Conservation (phyloP, 2,888 invertebrate genomes). For the Brassicogethes aeneus region DNA sequence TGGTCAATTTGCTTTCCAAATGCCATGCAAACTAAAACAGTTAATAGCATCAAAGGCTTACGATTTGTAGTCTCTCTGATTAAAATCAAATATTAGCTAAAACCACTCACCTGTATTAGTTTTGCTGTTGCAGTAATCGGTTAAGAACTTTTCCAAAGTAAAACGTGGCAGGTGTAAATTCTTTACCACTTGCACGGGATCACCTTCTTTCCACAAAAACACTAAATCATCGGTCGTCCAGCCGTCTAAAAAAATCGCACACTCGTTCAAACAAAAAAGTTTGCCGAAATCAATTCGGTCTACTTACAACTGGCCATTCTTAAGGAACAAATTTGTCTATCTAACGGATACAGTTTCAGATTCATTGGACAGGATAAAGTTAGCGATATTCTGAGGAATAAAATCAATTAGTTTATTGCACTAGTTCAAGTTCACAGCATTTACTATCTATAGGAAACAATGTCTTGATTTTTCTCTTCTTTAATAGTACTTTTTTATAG, state of each 20-base stretch:
- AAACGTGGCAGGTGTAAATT: slow-evolving; percentile 90
- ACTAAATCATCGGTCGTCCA: slow-evolving; percentile 96
- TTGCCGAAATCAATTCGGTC: too few species aligned
- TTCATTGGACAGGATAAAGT: slow-evolving; percentile 97
- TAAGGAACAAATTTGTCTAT: slow-evolving; percentile 89
- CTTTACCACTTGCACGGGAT: slow-evolving; percentile 92
- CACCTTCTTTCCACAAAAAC: slow-evolving; percentile 92
- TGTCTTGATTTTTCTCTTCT: too few species aligned
- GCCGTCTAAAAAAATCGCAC: slow-evolving; percentile 77
- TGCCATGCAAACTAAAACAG: too few species aligned
- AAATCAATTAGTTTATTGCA: too few species aligned
- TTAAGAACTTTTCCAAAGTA: slow-evolving; percentile 88
- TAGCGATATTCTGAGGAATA: slow-evolving; percentile 74
- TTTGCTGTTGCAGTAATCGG: slow-evolving; percentile 94
- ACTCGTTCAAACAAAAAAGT: too few species aligned
- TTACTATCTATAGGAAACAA: too few species aligned
- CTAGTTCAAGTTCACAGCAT: too few species aligned
- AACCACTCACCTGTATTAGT: slow-evolving; percentile 82
- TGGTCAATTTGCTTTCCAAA: too few species aligned
- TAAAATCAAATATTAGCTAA: too few species aligned
- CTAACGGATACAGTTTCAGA: slow-evolving; percentile 91
- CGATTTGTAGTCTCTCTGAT: too few species aligned
- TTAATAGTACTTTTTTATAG: too few species aligned
- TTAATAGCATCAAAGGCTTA: too few species aligned
- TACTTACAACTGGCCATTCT: slow-evolving; percentile 96